Evolutionary conservation across 2,797 vertebrate species (phyloP).

Genomic region (Champsocephalus esox): DNA sequence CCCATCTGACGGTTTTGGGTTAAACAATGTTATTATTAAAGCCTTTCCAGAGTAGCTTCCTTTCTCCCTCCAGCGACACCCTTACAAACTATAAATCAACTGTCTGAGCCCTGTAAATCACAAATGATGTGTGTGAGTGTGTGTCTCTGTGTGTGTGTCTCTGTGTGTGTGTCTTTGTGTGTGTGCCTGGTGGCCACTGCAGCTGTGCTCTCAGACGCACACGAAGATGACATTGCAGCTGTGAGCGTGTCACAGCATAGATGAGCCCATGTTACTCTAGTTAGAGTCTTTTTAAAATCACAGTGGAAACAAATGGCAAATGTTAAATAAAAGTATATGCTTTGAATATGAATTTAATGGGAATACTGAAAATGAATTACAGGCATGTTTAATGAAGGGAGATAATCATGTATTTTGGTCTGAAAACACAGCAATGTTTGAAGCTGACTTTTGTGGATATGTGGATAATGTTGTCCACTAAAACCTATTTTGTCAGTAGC

Average conservation of each 20-base stretch:
- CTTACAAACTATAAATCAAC: conserved; percentile 82
- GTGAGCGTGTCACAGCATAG: conserved; percentile 39
- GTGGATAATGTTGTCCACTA: conserved; percentile 31
- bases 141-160: conserved; percentile 20
- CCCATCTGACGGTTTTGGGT: conserved; percentile 82
- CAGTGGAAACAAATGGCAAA: conserved; percentile 30
- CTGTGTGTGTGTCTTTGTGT: conserved; percentile 7
- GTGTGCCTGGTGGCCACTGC: conserved; percentile 35
- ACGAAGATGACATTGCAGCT: conserved; percentile 56
- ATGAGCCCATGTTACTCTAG: conserved; percentile 21
- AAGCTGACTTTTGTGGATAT: conserved; percentile 16
- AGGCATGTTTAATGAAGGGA: conserved; percentile 24
- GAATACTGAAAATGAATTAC: neutral
- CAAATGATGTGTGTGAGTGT: conserved; percentile 23
- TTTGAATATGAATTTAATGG: conserved; percentile 7
- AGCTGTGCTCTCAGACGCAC: conserved; percentile 59
- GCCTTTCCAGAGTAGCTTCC: conserved; percentile 71
- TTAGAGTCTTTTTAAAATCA: conserved; percentile 31
- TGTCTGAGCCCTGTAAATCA: conserved; percentile 76
- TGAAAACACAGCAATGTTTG: conserved; percentile 3
- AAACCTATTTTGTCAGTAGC: conserved; percentile 24
- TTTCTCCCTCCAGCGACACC: conserved; percentile 70
- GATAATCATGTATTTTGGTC: conserved; percentile 12
- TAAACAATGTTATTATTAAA: conserved; percentile 86
- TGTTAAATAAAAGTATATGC: conserved; percentile 23